A percentile compares a stretch with the other conserved stretches of the same genome.
Conservation (phyloP, 2,113 vertebrate species). For the Chaetodon auriga region DNA sequence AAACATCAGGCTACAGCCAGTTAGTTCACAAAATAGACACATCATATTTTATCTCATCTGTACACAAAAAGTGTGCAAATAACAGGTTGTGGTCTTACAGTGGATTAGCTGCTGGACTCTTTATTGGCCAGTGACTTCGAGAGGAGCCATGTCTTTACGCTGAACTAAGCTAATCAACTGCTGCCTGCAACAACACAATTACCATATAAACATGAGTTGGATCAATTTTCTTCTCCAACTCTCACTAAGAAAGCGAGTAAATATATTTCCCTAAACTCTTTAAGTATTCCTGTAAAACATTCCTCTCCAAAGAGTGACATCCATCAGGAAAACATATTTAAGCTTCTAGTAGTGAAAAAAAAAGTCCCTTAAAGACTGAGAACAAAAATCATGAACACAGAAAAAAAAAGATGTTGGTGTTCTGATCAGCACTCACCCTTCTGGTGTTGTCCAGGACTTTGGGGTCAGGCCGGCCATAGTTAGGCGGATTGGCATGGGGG, state of each 20-base stretch:
- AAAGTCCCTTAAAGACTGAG: no score
- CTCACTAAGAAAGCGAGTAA: neutral
- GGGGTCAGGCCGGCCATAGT: constrained; percentile 94
- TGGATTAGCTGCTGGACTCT: neutral
- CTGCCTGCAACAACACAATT: neutral
- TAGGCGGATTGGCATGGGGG: constrained; percentile 95
- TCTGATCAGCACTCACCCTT: constrained; percentile 86
- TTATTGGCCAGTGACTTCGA: neutral
- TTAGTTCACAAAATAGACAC: neutral
- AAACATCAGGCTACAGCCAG: neutral
- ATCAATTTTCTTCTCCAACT: neutral
- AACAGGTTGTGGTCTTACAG: neutral
- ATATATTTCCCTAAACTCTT: neutral
- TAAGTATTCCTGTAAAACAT: neutral
- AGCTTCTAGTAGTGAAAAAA: neutral
- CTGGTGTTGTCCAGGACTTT: constrained; percentile 96
- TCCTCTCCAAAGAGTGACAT: neutral
- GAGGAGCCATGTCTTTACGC: neutral
- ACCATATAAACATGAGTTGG: neutral
- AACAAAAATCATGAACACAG: neutral
- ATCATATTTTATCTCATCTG: neutral
- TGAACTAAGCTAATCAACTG: neutral
- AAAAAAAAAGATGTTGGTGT: neutral
- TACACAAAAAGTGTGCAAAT: neutral
- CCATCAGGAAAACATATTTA: neutral